A percentile compares a stretch with the other conserved stretches of the same genome.
phyloP scores from a whole-genome alignment of 2,888 invertebrate genomes.

The Dorcus parallelipipedus region DNA sequence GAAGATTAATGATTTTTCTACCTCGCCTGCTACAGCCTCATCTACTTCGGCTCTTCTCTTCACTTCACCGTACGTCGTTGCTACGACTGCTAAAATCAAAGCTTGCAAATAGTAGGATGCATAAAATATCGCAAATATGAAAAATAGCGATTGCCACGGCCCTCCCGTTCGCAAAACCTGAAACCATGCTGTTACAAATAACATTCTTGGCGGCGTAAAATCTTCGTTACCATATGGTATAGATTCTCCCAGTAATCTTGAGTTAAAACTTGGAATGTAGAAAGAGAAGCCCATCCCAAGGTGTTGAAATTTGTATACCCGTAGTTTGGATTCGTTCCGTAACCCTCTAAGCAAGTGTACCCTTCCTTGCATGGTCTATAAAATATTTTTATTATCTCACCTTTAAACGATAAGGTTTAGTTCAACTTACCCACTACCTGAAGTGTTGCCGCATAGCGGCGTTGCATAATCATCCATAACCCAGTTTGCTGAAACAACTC shows the following conservation, averaged over 20 bases:
- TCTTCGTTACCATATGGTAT: slow-evolving; percentile 78
- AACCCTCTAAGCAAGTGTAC: slow-evolving; percentile 87
- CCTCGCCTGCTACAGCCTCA: slow-evolving; percentile 92
- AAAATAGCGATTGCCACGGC: slow-evolving; percentile 97
- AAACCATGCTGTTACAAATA: slow-evolving; percentile 23
- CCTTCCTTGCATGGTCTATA: slow-evolving; percentile 78
- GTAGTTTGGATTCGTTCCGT: slow-evolving; percentile 91
- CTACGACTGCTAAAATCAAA: slow-evolving; percentile 98
- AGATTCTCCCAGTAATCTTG: slow-evolving; percentile 99
- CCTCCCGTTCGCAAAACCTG: slow-evolving; percentile 91
- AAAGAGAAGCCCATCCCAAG: slow-evolving; percentile 95
- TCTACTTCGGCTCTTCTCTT: slow-evolving; percentile 97
- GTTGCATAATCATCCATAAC: slow-evolving; percentile 59
- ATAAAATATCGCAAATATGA: slow-evolving; percentile 97
- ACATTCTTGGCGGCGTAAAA: too few relatives aligned
- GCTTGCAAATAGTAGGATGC: slow-evolving; percentile 99
- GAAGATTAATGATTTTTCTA: slow-evolving; percentile 84
- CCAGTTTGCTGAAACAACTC: slow-evolving; percentile 62
- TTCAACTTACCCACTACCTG: slow-evolving; percentile 79
- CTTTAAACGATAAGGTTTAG: not conserved
- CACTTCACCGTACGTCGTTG: slow-evolving; percentile 98
- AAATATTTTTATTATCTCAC: slow-evolving; percentile 20
- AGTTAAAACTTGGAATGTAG: slow-evolving; percentile 97
- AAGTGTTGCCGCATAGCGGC: slow-evolving; percentile 87
- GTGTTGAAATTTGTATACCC: slow-evolving; percentile 98